Conservation (phyloP, 2,888 invertebrate species). For the Eledone cirrhosa region DNA sequence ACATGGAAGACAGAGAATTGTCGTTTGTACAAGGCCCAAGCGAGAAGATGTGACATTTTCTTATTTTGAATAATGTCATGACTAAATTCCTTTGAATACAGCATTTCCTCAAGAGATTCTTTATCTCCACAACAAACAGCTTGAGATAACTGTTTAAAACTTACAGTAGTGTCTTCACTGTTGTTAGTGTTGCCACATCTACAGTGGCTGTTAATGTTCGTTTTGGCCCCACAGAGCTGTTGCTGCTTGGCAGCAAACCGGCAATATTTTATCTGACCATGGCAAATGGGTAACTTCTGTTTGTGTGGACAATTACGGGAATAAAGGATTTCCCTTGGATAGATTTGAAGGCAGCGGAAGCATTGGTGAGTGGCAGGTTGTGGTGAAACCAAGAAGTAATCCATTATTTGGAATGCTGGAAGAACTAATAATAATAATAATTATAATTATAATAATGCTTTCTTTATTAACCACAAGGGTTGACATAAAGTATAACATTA, state of each 20-base stretch:
- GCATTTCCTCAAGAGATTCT: not conserved
- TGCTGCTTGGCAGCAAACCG: too few species aligned
- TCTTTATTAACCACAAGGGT: too few species aligned
- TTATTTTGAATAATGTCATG: not conserved
- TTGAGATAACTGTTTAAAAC: not conserved
- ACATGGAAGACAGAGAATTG: constrained; percentile 17
- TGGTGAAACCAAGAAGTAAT: too few species aligned
- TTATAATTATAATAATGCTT: too few species aligned
- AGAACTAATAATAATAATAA: too few species aligned
- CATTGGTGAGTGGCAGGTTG: not conserved
- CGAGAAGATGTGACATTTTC: not conserved
- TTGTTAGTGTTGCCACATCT: too few species aligned
- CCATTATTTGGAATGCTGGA: too few species aligned
- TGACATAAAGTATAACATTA: too few species aligned
- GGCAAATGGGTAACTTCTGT: not conserved
- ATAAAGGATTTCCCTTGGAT: constrained; percentile 1
- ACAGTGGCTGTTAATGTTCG: too few species aligned
- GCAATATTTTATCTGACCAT: too few species aligned
- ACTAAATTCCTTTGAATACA: not conserved
- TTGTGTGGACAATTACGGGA: constrained; percentile 2
- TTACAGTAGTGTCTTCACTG: not conserved
- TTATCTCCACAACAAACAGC: constrained; percentile 14
- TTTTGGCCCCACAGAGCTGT: too few species aligned
- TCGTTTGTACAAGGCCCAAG: not conserved
- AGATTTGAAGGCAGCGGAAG: constrained; percentile 1